Conservation (phyloP, 2,113 vertebrate species). For the Romanogobio albipinnatus region DNA sequence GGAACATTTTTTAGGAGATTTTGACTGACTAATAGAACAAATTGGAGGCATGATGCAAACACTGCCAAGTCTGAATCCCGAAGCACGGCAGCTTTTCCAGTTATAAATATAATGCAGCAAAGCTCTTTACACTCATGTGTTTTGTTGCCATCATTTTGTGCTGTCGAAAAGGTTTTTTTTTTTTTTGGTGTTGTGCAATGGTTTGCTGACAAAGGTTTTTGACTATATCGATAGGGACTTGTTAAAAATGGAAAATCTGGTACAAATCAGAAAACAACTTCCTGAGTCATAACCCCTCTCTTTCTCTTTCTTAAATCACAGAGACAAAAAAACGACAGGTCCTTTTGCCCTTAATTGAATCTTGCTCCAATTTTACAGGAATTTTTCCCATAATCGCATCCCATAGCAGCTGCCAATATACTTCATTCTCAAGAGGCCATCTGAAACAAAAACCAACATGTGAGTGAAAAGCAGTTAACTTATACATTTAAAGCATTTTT, state of each 20-base stretch:
- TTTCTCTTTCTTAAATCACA: not conserved
- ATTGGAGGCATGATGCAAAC: not conserved
- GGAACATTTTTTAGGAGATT: not conserved
- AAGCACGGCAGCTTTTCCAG: not conserved
- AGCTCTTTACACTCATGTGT: not conserved
- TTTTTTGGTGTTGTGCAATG: not conserved
- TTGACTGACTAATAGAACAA: not conserved
- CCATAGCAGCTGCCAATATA: not conserved
- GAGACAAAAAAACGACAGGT: not conserved
- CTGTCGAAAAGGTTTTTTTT: not conserved
- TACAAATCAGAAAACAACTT: not conserved
- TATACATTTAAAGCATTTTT: not conserved
- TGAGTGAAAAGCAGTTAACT: not conserved
- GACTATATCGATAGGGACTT: not conserved
- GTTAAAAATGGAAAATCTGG: slow-evolving; percentile 3
- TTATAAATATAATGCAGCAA: not conserved
- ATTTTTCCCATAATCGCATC: slow-evolving; percentile 18
- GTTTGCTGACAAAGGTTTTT: slow-evolving; percentile 3
- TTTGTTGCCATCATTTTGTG: not conserved
- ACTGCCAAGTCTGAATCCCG: not conserved
- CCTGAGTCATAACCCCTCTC: not conserved
- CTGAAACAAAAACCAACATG: not conserved
- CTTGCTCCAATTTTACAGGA: not conserved
- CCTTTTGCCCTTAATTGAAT: not conserved
- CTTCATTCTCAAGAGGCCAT: not conserved